Evolutionary conservation across 2,888 invertebrate species (phyloP), one percentile per base, ranked within the genome.

Genomic region (Agriopis aurantiaria): DNA sequence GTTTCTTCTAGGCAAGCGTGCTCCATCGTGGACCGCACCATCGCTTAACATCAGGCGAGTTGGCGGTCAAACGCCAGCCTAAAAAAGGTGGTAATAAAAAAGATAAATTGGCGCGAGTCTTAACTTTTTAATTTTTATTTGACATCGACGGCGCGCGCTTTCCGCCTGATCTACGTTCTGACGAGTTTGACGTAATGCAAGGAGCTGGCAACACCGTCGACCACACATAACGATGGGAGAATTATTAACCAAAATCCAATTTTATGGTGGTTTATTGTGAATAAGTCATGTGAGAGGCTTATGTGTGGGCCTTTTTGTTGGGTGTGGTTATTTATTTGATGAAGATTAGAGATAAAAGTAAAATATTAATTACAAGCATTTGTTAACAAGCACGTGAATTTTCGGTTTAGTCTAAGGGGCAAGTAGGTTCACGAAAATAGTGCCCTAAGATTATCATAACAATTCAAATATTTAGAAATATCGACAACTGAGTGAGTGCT

Each of bases 161-260:
- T 90, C 87, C 82, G 85, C 82, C 80, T 85, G 85, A 90, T 86
- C 82, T 79, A 87, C 73, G 80, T 76, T 75, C 78, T 91, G 91
- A 91, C 76, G 82, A 83, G 78, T 86, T 82, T 87, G 89, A 88
- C 89, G 89, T 90, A 90, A 90, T 84, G 89, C 89, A 88, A 89
- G 90, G 80, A 90, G 90, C 89, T 82, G 78, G 80, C 75, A 80
- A 78, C 80, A 80, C 71, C 74, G 78, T 69, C 83, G 90, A 87
- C 89, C 90, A 88, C 90, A 88, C 88, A 87, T 68, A 69, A 69
- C 66, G 72, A 73, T 76, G 69, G 65, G 46, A 55, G 83, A 84
- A 81, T 81, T 84, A 84, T 85, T 86, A 83, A 86, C 88, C 85
- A 81, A 90, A 90, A 90, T 89, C 88, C 86, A 86, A 90, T 90